Evolutionary conservation across 2,888 invertebrate species (phyloP), one percentile per base, ranked within the genome.

Genomic region (Dusona sp.): DNA sequence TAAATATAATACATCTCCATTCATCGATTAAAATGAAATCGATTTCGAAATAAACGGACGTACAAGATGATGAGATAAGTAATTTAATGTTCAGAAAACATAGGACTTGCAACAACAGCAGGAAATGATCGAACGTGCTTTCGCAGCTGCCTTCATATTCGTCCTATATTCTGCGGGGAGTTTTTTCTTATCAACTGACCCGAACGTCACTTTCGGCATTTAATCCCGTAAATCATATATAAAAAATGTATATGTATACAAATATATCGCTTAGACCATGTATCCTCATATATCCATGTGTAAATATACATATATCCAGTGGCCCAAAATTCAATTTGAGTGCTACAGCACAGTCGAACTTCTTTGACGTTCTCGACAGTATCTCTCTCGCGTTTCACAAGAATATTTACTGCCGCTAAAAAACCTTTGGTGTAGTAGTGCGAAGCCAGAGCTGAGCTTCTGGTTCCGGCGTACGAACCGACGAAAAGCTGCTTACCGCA

Each of bases 241-340:
- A 33, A n/a, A 19, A n/a, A 3, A 48, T 19, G 48, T 65, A 65
- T 45, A 61, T 42, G 6, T 25, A 74, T 42, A 70, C 3, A n/a
- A 38, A n/a, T 67, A 42, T 45, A 25, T 19, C 19, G 19, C 1
- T 4, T 48, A 19, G 19, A 29, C 70, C 29, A 29, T 29, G 25
- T 29, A 13, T 16, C 29, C 29, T 61, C 16, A 16, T 6, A 29
- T 29, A 68, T 45, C 70, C 29, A 16, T 8, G 16, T 45, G 33
- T 3, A 42, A 68, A n/a, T n/a, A n/a, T 36, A 36, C 36, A 25
- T 42, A 48, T 48, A 16, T 45, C 38, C 4, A 11, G 13, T 54
- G 19, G 70, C 45, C 65, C 29, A 45, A 54, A 86, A 86, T 88
- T 84, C 79, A 88, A 88, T 88, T 87, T 87, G 77, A 83, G 65